Base-by-base conservation (phyloP, 2,888 invertebrate species). In the Leistus spinibarbis region DNA sequence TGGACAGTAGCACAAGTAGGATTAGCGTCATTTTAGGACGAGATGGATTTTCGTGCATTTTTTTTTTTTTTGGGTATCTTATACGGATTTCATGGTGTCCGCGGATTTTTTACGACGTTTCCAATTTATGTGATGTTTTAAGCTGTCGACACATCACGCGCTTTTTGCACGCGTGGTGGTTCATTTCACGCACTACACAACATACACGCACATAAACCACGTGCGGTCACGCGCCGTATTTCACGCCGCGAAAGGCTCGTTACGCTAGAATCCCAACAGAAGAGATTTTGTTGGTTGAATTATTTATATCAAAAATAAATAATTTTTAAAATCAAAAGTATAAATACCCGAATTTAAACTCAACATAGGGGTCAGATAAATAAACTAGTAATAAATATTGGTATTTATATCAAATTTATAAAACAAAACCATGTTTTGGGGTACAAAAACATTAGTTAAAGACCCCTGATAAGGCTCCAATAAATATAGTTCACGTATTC, bases 121-220 rank as follows among this genome's bases (percentile, higher is more conserved):
- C 4, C 40, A 40, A 40, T 40, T 40, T 7, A 7, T 40, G 20
- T 16, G 57, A 57, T 57, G 20, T 9, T 57, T 57, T 17, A 16
- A 10, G 60, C 4, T 16, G n/a, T n/a, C 10, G 60, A 10, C 19
- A 20, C 60, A 60, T 60, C 60, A 60, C 60, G 60, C 19, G 22
- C 60, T 60, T 10, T 20, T 7, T 7, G 40, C 13, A 40, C 60
- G 60, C 60, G 60, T 60, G 60, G 60, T 60, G 60, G 60, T 60
- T 60, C 60, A 60, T 60, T 20, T 60, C 20, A 60, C 17, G 60
- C 60, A 60, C 60, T n/a, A 60, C 60, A 60, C 22, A n/a, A 10
- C 60, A 60, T 10, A 4, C 60, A 10, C 60, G 60, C 60, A 60
- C 60, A 17, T 16, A 7, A 5, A 56, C 56, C 22, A 16, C 60